Percentiles rank a stretch among this genome's conserved stretches.
Evolutionary conservation across 2,797 vertebrate genomes (phyloP).

Genomic region (Pangasius sanitwongsei): DNA sequence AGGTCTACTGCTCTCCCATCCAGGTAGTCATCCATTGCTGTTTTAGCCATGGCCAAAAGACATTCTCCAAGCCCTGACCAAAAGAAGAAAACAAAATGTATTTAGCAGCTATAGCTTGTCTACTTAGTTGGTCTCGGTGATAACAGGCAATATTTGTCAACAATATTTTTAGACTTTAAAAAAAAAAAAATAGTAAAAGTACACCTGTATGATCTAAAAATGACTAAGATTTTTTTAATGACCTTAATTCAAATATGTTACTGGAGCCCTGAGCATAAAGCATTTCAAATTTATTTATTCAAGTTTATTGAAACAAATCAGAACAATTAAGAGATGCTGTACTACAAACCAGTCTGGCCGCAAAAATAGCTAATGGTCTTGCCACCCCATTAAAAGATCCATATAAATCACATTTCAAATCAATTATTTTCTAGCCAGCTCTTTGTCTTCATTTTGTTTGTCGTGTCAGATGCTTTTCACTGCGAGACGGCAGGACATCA

Average conservation of each 20-base stretch:
- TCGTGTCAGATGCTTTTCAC: background rate
- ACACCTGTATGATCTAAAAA: background rate
- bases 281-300: background rate
- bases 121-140: background rate
- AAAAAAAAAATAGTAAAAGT: background rate
- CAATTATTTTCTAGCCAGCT: background rate
- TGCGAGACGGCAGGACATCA: background rate
- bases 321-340: background rate
- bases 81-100: slow-evolving; percentile 18
- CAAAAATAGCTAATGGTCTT: background rate
- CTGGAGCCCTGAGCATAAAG: background rate
- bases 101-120: background rate
- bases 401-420: slow-evolving; percentile 1
- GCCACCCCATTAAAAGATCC: background rate
- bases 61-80: slow-evolving; percentile 91
- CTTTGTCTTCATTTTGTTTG: background rate
- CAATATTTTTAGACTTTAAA: background rate
- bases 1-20: slow-evolving; percentile 87
- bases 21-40: slow-evolving; percentile 84
- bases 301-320: background rate
- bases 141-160: background rate
- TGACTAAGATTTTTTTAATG: background rate
- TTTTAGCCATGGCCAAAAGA: slow-evolving; percentile 84
- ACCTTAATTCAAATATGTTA: background rate
- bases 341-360: background rate